phyloP scores from a whole-genome alignment of 2,113 vertebrate genomes.

The Danio rerio region GRCz12tu NC_133200.1:33579001-33579500 shows the following conservation, averaged over 20 bases:
- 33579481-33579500: too few relatives aligned
- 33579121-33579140: not conserved
- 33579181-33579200: slow-evolving; percentile 57
- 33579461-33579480: too few relatives aligned
- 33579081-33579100: not conserved
- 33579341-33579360: not conserved
- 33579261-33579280: slow-evolving; percentile 41
- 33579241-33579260: slow-evolving; percentile 64
- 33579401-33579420: too few relatives aligned
- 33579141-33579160: slow-evolving; percentile 6
- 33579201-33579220: slow-evolving; percentile 59
- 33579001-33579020: not conserved
- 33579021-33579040: not conserved
- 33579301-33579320: not conserved
- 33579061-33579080: not conserved
- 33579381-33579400: not conserved
- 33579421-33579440: too few relatives aligned
- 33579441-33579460: too few relatives aligned
- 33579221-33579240: slow-evolving; percentile 49
- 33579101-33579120: slow-evolving; percentile 16
- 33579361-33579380: not conserved
- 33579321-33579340: not conserved
- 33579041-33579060: not conserved
- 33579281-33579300: slow-evolving; percentile 6
- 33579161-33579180: slow-evolving; percentile 41